Base-by-base conservation (phyloP, 2,113 vertebrate genomes). In the Isichthys henryi region DNA sequence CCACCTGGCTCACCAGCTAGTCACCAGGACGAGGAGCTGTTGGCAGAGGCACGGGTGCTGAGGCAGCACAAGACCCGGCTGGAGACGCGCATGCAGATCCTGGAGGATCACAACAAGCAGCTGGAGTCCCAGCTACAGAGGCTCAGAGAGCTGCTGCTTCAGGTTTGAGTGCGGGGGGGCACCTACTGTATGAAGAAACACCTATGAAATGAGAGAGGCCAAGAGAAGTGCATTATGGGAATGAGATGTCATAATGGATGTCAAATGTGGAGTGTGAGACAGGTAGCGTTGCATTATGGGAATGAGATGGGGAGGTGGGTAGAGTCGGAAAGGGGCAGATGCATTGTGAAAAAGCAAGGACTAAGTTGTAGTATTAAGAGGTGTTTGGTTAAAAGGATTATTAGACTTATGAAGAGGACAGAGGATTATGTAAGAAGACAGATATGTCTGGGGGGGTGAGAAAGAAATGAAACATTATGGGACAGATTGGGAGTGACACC, bases 61-160 rank as follows among this genome's bases (percentile, higher is more conserved):
- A 95, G 98, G 46, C 98, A 99, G 92, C 98, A 99, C 95, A 99
- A 99, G 94, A 98, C 96, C 49, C 97, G 98, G n/a, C 95, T 99
- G 92, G 98, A 99, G 94, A 99, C 98, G 0, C 97, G 98, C 13
- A 99, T 99, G 98, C 97, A 99, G 95, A 99, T 99, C 93, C 95
- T 99, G 90, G 98, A 99, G 92, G 98, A 99, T 91, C 98, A 99
- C 95, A 99, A 99, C 94, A 99, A 98, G 91, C 98, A 99, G 93
- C 94, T 99, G 35, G 98, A 99, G 92, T 99, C 98, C 0, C 98
- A 99, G 94, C 95, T 99, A 82, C 96, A 94, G 90, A 95, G 98
- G 89, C 95, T 99, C 92, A 95, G 98, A 90, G 98, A 99, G 93
- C 95, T 99, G 62, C 96, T 99, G 88, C 94, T 99, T 89, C 98